phyloP scores from a whole-genome alignment of 2,797 vertebrate genomes.

The Gadopsis marmoratus region DNA sequence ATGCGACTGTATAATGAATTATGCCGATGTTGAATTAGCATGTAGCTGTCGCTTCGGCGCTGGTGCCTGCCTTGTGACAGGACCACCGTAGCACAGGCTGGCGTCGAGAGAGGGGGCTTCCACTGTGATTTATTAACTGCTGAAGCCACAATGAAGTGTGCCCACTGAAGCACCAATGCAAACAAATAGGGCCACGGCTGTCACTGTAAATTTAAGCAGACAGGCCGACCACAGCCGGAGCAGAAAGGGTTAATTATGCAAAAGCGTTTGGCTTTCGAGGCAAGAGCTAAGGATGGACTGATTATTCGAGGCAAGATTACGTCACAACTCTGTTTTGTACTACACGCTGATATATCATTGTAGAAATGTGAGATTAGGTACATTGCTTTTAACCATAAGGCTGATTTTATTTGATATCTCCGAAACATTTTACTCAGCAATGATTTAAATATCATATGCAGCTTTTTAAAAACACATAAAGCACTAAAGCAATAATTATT shows the following conservation, averaged over 20 bases:
- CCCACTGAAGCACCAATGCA: slow-evolving; percentile 82
- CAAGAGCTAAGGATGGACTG: slow-evolving; percentile 38
- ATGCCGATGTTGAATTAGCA: slow-evolving; percentile 88
- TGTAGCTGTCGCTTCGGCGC: slow-evolving; percentile 83
- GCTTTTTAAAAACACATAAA: not conserved
- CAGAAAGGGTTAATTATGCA: slow-evolving; percentile 82
- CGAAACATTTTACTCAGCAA: not conserved
- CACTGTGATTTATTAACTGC: slow-evolving; percentile 86
- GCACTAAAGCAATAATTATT: not conserved
- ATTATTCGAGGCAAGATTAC: slow-evolving; percentile 43
- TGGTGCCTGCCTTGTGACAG: slow-evolving; percentile 80
- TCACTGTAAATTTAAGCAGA: slow-evolving; percentile 79
- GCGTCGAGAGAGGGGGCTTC: slow-evolving; percentile 54
- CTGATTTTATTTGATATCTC: slow-evolving; percentile 1
- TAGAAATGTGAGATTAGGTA: not conserved
- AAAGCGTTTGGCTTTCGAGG: slow-evolving; percentile 53
- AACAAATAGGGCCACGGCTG: slow-evolving; percentile 81
- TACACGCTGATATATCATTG: slow-evolving; percentile 4
- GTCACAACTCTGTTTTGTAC: slow-evolving; percentile 22
- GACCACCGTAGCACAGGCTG: slow-evolving; percentile 82
- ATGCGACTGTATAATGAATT: slow-evolving; percentile 87
- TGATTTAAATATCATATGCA: not conserved
- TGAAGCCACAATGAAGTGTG: slow-evolving; percentile 79
- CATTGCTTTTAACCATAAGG: not conserved
- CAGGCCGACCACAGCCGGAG: slow-evolving; percentile 63